phyloP scores from a whole-genome alignment of 2,797 vertebrate species.

The Luscinia megarhynchos region DNA sequence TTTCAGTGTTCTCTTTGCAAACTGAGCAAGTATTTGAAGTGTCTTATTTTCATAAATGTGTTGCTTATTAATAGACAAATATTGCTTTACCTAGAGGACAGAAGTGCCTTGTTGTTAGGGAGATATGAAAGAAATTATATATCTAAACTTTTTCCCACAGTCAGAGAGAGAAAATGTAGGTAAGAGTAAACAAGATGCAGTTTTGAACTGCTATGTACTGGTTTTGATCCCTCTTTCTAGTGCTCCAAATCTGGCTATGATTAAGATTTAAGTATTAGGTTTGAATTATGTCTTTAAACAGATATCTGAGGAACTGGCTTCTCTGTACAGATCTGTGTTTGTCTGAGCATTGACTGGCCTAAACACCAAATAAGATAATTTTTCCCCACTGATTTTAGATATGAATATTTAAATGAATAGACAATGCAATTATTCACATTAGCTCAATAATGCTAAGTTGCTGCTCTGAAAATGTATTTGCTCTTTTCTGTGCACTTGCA shows the following conservation, averaged over 20 bases:
- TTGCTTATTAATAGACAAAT: not conserved
- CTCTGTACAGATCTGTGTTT: not conserved
- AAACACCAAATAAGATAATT: not conserved
- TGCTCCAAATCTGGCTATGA: not conserved
- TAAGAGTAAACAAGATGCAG: not conserved
- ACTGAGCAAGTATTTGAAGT: not conserved
- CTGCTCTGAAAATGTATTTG: not conserved
- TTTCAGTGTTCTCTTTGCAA: not conserved
- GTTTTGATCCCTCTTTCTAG: not conserved
- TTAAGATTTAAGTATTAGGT: not conserved
- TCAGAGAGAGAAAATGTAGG: not conserved
- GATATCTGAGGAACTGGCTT: not conserved
- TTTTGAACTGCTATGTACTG: not conserved
- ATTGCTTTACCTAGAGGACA: not conserved
- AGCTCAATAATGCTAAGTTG: not conserved
- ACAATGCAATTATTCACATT: not conserved
- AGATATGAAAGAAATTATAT: rapidly evolving
- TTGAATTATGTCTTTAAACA: not conserved
- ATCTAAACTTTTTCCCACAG: not conserved
- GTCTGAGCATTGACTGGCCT: not conserved
- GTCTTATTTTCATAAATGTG: not conserved
- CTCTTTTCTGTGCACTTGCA: not conserved
- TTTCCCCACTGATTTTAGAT: not conserved
- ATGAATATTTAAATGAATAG: not conserved
- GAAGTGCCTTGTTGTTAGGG: not conserved